phyloP scores from a whole-genome alignment of 2,888 invertebrate genomes.

The Tachina fera region DNA sequence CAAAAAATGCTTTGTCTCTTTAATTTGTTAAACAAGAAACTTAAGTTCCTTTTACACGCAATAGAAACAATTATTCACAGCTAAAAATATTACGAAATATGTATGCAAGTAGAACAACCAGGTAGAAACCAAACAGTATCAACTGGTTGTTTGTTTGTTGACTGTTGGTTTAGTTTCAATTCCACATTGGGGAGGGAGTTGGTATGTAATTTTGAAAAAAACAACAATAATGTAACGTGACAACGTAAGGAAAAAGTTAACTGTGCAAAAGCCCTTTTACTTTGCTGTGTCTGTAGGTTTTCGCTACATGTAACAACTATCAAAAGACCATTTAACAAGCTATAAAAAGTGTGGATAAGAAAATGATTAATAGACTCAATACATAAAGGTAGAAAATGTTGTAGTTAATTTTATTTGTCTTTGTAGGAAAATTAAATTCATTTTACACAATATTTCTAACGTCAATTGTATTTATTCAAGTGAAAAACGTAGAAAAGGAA shows the following conservation, averaged over 20 bases:
- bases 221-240: neutral
- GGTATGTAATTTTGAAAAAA: neutral
- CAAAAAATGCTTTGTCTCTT: slow-evolving; percentile 17
- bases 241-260: neutral
- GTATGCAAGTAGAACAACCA: neutral
- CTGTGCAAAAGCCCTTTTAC: neutral
- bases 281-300: neutral
- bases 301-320: slow-evolving; percentile 11
- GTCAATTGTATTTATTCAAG: slow-evolving; percentile 48
- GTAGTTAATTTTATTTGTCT: neutral
- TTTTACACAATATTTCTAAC: slow-evolving; percentile 49
- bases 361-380: slow-evolving; percentile 68
- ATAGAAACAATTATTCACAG: slow-evolving; percentile 55
- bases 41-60: slow-evolving; percentile 32
- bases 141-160: slow-evolving; percentile 16
- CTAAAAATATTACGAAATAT: slow-evolving; percentile 7
- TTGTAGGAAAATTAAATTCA: slow-evolving; percentile 59
- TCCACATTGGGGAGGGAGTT: slow-evolving; percentile 14
- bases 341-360: slow-evolving; percentile 57
- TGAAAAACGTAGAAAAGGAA: slow-evolving; percentile 23
- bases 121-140: neutral
- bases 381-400: slow-evolving; percentile 4
- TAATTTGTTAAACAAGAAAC: slow-evolving; percentile 33
- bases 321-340: slow-evolving; percentile 53
- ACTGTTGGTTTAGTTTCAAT: slow-evolving; percentile 18